Base-by-base conservation (phyloP, 1,140 invertebrate species). In the Maniola jurtina region DNA sequence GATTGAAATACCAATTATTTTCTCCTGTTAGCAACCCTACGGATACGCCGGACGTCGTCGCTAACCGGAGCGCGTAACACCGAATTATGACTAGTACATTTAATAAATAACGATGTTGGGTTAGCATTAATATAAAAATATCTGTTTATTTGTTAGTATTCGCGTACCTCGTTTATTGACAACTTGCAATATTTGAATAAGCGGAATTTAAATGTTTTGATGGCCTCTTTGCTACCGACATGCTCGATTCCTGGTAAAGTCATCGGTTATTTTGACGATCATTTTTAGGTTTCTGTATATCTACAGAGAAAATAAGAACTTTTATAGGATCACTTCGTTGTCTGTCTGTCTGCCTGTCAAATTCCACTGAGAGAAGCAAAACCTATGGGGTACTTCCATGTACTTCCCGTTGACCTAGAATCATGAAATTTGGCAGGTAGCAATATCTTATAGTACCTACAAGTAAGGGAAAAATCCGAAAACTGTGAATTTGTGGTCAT, bases 21-120 rank as follows among this genome's bases (percentile, higher is more conserved):
- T 72, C 71, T 66, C 66, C 56, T 13, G n/a, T 57, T 42, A 67
- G n/a, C 71, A 73, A 35, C 75, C 75, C 75, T 76, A 60, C 7
- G n/a, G 33, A 33, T 33, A 45, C 42, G 61, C 61, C 70, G 66
- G 66, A 69, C 68, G 66, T 56, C 66, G 66, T 56, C 66, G 55
- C 63, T 65, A 72, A 67, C 70, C 64, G 66, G 70, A 60, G 57
- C 70, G 67, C 54, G 73, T 57, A 66, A 68, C 70, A 63, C 68
- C 68, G 57, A 70, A 68, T 70, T 75, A 72, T 70, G 61, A 68
- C 70, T 72, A 68, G 68, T 63, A 36, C 40, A 55, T 64, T 58
- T 63, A 68, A 61, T 67, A 61, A 67, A 55, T 55, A 55, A 55
- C 52, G 52, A 34, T 55, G 52, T 55, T 55, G 33, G 52, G 52